Base-by-base conservation (phyloP, 2,888 invertebrate species). In the Drosophila anceps region DNA sequence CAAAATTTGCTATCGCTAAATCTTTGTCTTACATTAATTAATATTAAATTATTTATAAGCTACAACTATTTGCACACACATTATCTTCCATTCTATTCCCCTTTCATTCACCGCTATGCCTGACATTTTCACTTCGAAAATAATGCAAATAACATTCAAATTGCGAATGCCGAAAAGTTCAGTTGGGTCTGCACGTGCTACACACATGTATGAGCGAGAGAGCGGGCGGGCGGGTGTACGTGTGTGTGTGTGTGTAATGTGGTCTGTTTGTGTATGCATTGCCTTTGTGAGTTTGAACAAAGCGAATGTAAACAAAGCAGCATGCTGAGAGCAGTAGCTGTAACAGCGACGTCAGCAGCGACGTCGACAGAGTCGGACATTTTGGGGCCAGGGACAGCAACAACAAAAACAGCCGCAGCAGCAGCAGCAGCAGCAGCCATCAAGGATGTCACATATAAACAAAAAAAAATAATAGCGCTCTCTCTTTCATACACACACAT, bases 321-420 rank as follows among this genome's bases (percentile, higher is more conserved):
- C 59, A 82, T 65, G 51, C 61, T 54, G 62, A 65, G 71, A 73
- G 65, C 50, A 70, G 63, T 39, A 55, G 60, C 54, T 18, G 20
- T 48, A 43, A 55, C 71, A 44, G 68, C 69, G 66, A 57, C 73
- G 60, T 44, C 46, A 35, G 43, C 77, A 48, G 53, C 50, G 76
- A 68, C 65, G 76, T 58, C 51, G 61, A 64, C 73, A 65, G 74
- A 64, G 66, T 68, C 72, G 66, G 78, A 84, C 82, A 82, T 86
- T 88, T 88, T 88, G 86, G 79, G 88, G 88, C 85, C 88, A 85
- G 84, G 88, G 88, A 88, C 85, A 85, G 63, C 60, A 69, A 51
- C 61, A 63, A 75, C 63, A 73, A 69, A 18, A 50, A 50, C 50
- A 50, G n/a, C 74, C 81, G 50, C 29, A 41, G 18, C 66, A 60